phyloP scores from a whole-genome alignment of 2,888 invertebrate species.

The Troides helena region DNA sequence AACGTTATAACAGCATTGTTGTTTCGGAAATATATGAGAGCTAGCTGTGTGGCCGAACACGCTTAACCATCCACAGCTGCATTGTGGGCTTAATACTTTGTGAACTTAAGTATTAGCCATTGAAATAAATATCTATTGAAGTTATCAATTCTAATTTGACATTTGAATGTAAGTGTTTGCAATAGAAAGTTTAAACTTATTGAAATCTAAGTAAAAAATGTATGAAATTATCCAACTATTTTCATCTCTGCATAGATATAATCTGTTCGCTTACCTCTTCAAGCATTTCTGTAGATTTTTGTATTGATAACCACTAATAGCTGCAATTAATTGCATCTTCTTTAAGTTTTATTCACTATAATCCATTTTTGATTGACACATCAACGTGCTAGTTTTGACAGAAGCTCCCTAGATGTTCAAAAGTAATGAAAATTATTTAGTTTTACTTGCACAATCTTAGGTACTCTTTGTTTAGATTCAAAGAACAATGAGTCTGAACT shows the following conservation, averaged over 20 bases:
- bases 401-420: slow-evolving; percentile 92
- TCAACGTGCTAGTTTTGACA: slow-evolving; percentile 90
- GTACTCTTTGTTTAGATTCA: slow-evolving; percentile 93
- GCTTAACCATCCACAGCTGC: too few relatives aligned
- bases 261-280: slow-evolving; percentile 91
- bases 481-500: slow-evolving; percentile 92
- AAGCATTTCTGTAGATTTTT: slow-evolving; percentile 85
- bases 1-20: too few relatives aligned
- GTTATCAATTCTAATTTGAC: too few relatives aligned
- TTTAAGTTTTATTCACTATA: slow-evolving; percentile 90
- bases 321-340: slow-evolving; percentile 88
- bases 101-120: too few relatives aligned
- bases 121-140: too few relatives aligned
- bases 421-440: slow-evolving; percentile 94
- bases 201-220: background rate
- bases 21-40: too few relatives aligned
- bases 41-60: too few relatives aligned
- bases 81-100: too few relatives aligned
- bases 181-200: too few relatives aligned
- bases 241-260: slow-evolving; percentile 85
- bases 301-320: slow-evolving; percentile 91
- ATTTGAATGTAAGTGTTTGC: too few relatives aligned
- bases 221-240: background rate
- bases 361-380: slow-evolving; percentile 91
- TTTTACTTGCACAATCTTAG: slow-evolving; percentile 93